Percentiles rank a stretch among this genome's conserved stretches.
Conservation (phyloP, 2,888 invertebrate genomes). For the Helobdella robusta region DNA sequence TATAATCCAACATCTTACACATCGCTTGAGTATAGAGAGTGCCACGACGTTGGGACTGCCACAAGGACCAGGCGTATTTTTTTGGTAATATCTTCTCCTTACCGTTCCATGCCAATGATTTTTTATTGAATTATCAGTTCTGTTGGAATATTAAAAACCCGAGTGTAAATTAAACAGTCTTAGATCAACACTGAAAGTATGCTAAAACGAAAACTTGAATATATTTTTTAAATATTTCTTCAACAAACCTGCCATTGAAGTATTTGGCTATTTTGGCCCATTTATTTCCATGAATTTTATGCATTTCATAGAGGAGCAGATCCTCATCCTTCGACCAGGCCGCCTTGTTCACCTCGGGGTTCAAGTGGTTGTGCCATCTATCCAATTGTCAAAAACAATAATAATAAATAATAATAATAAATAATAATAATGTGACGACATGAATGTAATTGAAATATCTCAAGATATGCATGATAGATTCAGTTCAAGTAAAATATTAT, state of each 20-base stretch:
- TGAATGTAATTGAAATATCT: not conserved
- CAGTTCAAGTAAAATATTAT: not conserved
- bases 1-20: no score
- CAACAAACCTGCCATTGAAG: constrained; percentile 66
- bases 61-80: no score
- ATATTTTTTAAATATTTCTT: no score
- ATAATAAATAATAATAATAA: constrained; percentile 6
- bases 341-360: constrained; percentile 89
- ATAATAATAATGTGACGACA: not conserved
- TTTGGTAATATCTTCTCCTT: constrained; percentile 51
- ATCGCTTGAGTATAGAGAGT: no score
- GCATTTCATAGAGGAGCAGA: constrained; percentile 70
- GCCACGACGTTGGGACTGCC: no score
- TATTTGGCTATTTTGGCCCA: constrained; percentile 96
- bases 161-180: no score
- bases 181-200: not conserved
- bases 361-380: constrained; percentile 90
- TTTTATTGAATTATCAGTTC: constrained; percentile 96
- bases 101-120: constrained; percentile 98
- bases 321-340: constrained; percentile 92
- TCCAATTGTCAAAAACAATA: not conserved
- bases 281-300: constrained; percentile 80
- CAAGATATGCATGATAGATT: not conserved
- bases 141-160: constrained; percentile 40
- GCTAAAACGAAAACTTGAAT: not conserved